Evolutionary conservation across 2,113 vertebrate genomes (phyloP).

Genomic region (Phoenicopterus ruber): DNA sequence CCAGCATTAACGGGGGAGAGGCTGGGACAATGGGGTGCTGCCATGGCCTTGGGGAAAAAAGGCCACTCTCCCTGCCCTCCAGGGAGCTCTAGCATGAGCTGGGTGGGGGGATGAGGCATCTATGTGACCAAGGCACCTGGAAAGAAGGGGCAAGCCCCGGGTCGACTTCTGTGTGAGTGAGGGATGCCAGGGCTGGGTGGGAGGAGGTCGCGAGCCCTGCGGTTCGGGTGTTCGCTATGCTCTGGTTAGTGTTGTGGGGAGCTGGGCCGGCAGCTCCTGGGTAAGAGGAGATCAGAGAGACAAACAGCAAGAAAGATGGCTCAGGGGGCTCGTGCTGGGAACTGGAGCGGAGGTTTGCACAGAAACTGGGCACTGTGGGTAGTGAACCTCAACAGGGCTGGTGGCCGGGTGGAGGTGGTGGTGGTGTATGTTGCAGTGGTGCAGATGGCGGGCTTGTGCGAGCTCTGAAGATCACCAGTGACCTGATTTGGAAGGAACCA

Average conservation of each 20-base stretch:
- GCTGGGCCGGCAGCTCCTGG: background rate
- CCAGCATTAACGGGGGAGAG: background rate
- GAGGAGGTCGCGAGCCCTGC: background rate
- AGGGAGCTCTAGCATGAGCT: background rate
- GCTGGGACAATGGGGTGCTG: background rate
- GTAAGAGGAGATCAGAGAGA: background rate
- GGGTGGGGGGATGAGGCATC: background rate
- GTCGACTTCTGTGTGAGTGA: background rate
- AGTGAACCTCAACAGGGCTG: background rate
- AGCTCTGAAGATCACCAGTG: background rate
- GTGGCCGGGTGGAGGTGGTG: background rate
- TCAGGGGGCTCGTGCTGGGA: background rate
- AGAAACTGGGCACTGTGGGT: background rate
- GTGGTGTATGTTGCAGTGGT: background rate
- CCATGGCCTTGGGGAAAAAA: background rate
- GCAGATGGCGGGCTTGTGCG: background rate
- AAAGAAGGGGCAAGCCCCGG: background rate
- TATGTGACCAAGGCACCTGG: background rate
- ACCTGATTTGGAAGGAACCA: background rate
- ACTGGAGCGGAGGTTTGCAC: fast-evolving
- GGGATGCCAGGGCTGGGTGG: background rate
- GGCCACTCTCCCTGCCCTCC: background rate
- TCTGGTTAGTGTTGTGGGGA: background rate
- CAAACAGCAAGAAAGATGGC: background rate
- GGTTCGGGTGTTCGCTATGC: fast-evolving